A percentile compares a stretch with the other conserved stretches of the same genome.
Conservation (phyloP, 2,888 invertebrate genomes). For the Cantharis flavilabris region DNA sequence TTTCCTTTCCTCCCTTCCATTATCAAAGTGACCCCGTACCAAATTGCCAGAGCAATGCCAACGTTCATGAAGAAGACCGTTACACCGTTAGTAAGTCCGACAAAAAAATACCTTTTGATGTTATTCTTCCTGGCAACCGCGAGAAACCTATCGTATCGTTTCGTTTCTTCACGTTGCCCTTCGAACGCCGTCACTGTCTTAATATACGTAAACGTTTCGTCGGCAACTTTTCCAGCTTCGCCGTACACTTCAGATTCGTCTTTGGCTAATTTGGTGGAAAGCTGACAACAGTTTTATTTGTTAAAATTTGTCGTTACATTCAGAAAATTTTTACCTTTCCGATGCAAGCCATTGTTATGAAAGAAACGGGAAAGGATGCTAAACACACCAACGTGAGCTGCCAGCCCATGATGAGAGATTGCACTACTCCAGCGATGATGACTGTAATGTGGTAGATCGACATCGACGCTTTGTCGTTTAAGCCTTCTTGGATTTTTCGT, state of each 20-base stretch:
- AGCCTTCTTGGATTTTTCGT: neutral
- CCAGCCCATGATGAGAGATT: neutral
- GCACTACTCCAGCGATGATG: neutral
- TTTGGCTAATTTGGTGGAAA: neutral
- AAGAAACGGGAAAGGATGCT: neutral
- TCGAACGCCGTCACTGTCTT: neutral
- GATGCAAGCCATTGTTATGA: neutral
- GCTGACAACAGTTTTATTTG: neutral
- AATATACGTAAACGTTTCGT: neutral
- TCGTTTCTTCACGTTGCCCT: neutral
- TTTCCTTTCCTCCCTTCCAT: neutral
- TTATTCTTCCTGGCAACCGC: neutral
- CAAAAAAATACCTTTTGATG: neutral
- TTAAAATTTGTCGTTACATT: neutral
- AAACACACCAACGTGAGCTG: neutral
- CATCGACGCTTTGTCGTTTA: neutral
- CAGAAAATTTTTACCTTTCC: neutral
- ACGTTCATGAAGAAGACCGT: neutral
- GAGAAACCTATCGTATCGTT: neutral
- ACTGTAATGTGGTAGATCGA: neutral
- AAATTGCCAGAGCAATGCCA: neutral
- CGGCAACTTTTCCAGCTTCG: neutral
- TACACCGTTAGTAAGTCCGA: neutral
- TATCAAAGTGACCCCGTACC: neutral
- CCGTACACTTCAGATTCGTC: neutral